These are phyloP conservation scores for Thecocarcelia acutangulata DNA, from an alignment of 2,888 invertebrate species.

Conservation along the genomic window DNA sequence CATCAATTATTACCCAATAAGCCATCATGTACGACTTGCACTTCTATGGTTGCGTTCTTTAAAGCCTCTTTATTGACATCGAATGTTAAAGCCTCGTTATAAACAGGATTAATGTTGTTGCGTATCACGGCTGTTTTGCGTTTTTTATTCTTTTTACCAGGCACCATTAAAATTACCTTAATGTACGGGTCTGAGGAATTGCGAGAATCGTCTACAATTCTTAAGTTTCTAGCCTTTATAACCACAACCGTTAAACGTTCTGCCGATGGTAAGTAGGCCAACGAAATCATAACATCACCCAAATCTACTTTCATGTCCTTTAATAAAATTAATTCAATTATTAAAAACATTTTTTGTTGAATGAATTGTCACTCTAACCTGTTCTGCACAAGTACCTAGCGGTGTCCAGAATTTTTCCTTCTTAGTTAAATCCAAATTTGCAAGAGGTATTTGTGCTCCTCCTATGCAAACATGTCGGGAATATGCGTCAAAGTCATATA, in stretches of 20 bases:
- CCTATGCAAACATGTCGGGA: slow-evolving; percentile 86
- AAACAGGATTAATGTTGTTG: slow-evolving; percentile 92
- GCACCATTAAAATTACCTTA: slow-evolving; percentile 93
- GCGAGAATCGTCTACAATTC: slow-evolving; percentile 94
- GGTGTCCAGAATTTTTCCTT: slow-evolving; percentile 84
- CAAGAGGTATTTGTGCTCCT: slow-evolving; percentile 83
- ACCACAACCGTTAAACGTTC: slow-evolving; percentile 94
- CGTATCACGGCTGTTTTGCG: slow-evolving; percentile 95
- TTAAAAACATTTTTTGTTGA: background rate
- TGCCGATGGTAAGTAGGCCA: slow-evolving; percentile 95
- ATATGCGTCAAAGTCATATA: slow-evolving; percentile 86
- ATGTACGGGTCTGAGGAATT: slow-evolving; percentile 98
- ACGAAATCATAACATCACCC: slow-evolving; percentile 94
- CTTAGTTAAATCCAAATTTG: slow-evolving; percentile 83
- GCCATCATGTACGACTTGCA: slow-evolving; percentile 85
- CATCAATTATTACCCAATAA: slow-evolving; percentile 81
- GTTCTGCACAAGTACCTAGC: slow-evolving; percentile 82
- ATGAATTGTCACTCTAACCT: slow-evolving; percentile 71
- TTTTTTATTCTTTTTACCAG: slow-evolving; percentile 94
- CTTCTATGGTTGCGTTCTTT: slow-evolving; percentile 83
- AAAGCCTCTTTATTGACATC: slow-evolving; percentile 89
- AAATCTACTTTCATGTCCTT: slow-evolving; percentile 87
- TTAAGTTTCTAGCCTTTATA: slow-evolving; percentile 94
- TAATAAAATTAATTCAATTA: background rate
- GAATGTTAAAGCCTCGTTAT: slow-evolving; percentile 96